These are phyloP conservation scores for Dermolepida albohirtum DNA, from an alignment of 2,888 invertebrate genomes.

Conservation along the genomic window DNA sequence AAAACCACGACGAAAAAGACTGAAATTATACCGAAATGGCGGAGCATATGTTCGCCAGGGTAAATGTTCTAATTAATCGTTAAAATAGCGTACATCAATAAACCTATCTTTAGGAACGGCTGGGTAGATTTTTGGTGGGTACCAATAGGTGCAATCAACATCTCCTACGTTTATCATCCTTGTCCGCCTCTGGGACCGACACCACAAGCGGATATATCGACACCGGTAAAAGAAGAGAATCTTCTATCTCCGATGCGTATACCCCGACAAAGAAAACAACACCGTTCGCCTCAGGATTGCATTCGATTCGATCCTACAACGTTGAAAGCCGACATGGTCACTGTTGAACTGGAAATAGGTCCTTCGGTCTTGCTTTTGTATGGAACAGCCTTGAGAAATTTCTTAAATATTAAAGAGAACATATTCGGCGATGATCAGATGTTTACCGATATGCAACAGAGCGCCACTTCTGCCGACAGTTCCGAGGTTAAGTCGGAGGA, in stretches of 20 bases:
- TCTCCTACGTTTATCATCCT: constrained; percentile 93
- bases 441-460: constrained; percentile 91
- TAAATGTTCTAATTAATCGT: constrained; percentile 52
- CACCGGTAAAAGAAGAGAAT: constrained; percentile 94
- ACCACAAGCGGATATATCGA: constrained; percentile 92
- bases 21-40: constrained; percentile 77
- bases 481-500: constrained; percentile 75
- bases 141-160: constrained; percentile 91
- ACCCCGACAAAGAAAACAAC: constrained; percentile 72
- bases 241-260: constrained; percentile 92
- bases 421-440: constrained; percentile 97
- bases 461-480: constrained; percentile 57
- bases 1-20: constrained; percentile 67
- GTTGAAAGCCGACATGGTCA: constrained; percentile 88
- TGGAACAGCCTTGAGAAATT: constrained; percentile 90
- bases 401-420: constrained; percentile 94
- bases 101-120: constrained; percentile 67
- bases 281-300: constrained; percentile 68
- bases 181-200: constrained; percentile 89
- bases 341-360: constrained; percentile 93
- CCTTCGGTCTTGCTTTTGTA: constrained; percentile 92
- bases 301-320: constrained; percentile 88
- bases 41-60: constrained; percentile 80
- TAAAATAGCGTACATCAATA: background rate
- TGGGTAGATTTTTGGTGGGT: constrained; percentile 99